These are phyloP conservation scores for Drosophila mulleri DNA, from an alignment of 2,888 invertebrate species.

Conservation along the genomic window DNA sequence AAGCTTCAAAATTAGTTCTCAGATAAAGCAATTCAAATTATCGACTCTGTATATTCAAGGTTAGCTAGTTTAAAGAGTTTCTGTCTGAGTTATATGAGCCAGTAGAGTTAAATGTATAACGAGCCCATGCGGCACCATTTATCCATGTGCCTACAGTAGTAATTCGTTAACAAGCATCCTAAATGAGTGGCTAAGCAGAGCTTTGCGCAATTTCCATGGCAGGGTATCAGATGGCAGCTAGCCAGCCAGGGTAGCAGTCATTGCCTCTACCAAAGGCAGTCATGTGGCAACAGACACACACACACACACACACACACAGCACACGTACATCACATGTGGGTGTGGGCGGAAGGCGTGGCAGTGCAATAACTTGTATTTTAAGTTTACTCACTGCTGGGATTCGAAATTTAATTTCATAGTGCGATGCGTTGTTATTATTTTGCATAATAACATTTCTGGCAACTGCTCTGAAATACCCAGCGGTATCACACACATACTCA, in stretches of 20 bases:
- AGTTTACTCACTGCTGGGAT: conserved; percentile 80
- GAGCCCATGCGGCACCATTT: too few relatives aligned
- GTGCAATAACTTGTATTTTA: conserved; percentile 78
- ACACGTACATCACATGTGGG: conserved; percentile 14
- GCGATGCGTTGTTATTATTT: conserved; percentile 79
- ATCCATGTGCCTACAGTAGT: background rate
- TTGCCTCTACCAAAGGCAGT: conserved; percentile 64
- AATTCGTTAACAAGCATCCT: background rate
- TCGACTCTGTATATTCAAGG: too few relatives aligned
- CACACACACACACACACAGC: conserved; percentile 28
- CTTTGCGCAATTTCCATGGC: background rate
- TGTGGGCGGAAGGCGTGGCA: conserved; percentile 1
- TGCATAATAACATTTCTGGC: conserved; percentile 74
- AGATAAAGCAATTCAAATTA: too few relatives aligned
- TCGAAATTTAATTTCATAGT: conserved; percentile 82
- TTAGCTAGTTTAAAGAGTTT: too few relatives aligned
- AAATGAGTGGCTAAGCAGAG: background rate
- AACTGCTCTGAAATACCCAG: conserved; percentile 45
- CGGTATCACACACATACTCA: conserved; percentile 15
- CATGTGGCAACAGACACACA: conserved; percentile 66
- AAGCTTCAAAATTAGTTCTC: too few relatives aligned
- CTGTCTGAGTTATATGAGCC: too few relatives aligned
- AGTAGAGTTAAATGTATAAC: too few relatives aligned
- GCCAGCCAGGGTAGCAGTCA: conserved; percentile 35
- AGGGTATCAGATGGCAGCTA: conserved; percentile 47